Base-by-base conservation (phyloP, 2,797 vertebrate species). In the Semaprochilodus insignis region DNA sequence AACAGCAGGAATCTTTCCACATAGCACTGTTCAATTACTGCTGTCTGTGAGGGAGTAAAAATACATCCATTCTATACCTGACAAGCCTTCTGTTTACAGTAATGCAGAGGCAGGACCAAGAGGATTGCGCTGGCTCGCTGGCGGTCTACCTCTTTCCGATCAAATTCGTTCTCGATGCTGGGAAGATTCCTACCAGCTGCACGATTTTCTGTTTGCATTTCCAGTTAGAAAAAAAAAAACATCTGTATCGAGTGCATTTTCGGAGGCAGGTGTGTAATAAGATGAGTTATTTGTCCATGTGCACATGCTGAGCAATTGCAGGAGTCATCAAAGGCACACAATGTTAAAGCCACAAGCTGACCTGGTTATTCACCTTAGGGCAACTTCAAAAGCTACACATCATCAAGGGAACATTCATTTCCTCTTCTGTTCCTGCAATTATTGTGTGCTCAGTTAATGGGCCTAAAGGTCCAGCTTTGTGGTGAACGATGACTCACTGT, bases 281-380 rank as follows among this genome's bases (percentile, higher is more conserved):
- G 48, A 40, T 21, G 27, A 74, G 13, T 1, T 70, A 52, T 72
- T 17, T 72, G 55, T 67, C 14, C 17, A 36, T 17, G 23, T 27
- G 36, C 17, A 78, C 59, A 10, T 17, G 52, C 66, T 74, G 69
- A 77, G 59, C 73, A 84, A 86, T 44, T 25, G 69, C 62, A 77
- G 34, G 62, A 84, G 77, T 84, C 78, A 85, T 78, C 79, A 85
- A 78, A 66, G 79, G 74, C 74, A 34, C 51, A 57, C 34, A 48
- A 81, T 48, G 70, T 36, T 55, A 81, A 80, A 48, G 59, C 77
- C 67, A 73, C 74, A 36, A 65, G 66, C 40, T 59, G 73, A 70
- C 76, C 72, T 81, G 72, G 73, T 83, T 83, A 65, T 63, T 71
- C 40, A 34, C 54, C 55, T 76, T 54, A 77, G 27, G 23, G 6